Evolutionary conservation across 2,797 vertebrate genomes (phyloP).

Genomic region (Gallinago nigripennis): DNA sequence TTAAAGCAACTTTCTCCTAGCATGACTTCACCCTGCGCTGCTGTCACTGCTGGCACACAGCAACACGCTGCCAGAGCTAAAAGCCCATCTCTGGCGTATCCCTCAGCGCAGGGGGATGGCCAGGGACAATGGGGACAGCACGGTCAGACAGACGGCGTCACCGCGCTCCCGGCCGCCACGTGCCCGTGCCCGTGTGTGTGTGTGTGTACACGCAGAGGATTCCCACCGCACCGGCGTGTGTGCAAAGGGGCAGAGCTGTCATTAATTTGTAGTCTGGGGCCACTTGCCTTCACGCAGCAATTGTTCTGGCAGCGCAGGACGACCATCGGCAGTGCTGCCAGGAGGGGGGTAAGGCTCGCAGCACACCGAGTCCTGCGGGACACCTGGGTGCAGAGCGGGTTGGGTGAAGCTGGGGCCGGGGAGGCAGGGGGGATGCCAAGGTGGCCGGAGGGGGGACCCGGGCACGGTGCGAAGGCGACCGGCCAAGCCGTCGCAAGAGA

Average conservation of each 20-base stretch:
- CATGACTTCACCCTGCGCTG: neutral
- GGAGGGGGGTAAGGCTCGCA: neutral
- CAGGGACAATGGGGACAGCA: neutral
- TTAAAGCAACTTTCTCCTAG: constrained; percentile 3
- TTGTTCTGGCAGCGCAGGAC: constrained; percentile 13
- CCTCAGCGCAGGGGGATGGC: neutral
- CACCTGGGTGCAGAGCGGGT: neutral
- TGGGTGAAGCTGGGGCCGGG: constrained; percentile 1
- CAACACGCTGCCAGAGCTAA: neutral
- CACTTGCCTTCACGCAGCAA: neutral
- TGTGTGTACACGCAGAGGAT: neutral
- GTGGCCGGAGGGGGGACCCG: rapidly evolving
- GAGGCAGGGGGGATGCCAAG: neutral
- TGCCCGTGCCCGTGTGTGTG: neutral
- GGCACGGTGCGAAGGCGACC: neutral
- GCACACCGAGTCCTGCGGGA: neutral
- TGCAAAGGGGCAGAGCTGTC: neutral
- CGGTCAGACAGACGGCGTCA: neutral
- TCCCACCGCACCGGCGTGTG: rapidly evolving
- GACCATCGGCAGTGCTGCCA: neutral
- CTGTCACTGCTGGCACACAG: neutral
- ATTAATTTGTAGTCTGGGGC: constrained; percentile 41
- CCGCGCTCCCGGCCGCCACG: rapidly evolving
- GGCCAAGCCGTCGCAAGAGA: neutral
- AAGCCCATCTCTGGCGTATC: neutral